Conservation (phyloP, 2,888 invertebrate species). For the Isotomurus palustris region DNA sequence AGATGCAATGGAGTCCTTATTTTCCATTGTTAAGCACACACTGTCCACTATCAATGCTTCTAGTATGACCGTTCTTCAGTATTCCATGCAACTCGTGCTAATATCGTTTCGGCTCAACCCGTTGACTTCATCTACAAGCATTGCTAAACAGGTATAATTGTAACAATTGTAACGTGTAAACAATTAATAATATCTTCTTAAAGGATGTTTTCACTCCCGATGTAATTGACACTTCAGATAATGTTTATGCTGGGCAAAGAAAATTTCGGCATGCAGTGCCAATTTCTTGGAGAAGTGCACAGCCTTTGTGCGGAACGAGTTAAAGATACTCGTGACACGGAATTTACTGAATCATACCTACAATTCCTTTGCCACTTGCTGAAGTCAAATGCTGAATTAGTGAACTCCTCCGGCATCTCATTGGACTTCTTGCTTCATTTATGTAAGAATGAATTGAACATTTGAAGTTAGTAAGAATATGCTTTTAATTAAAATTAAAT, state of each 20-base stretch:
- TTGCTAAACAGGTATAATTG: constrained; percentile 39
- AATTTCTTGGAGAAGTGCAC: constrained; percentile 40
- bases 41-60: constrained; percentile 38
- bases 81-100: constrained; percentile 39
- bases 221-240: constrained; percentile 20
- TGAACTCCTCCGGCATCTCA: constrained; percentile 36
- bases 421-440: constrained; percentile 33
- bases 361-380: constrained; percentile 39
- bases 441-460: constrained; percentile 25
- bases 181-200: not conserved
- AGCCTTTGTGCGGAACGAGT: constrained; percentile 31
- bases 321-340: constrained; percentile 36
- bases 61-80: constrained; percentile 38
- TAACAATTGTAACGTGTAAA: not conserved
- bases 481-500: not conserved
- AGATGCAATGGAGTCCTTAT: constrained; percentile 42
- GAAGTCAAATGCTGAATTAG: constrained; percentile 26
- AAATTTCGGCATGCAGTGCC: constrained; percentile 37
- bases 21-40: constrained; percentile 42
- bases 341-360: constrained; percentile 44
- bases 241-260: constrained; percentile 44
- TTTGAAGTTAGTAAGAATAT: constrained; percentile 2
- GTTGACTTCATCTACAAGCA: constrained; percentile 28
- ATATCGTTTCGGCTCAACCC: constrained; percentile 41
- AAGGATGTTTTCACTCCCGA: not conserved